Base-by-base conservation (phyloP, 2,888 invertebrate species). In the Dexiosoma caninum region DNA sequence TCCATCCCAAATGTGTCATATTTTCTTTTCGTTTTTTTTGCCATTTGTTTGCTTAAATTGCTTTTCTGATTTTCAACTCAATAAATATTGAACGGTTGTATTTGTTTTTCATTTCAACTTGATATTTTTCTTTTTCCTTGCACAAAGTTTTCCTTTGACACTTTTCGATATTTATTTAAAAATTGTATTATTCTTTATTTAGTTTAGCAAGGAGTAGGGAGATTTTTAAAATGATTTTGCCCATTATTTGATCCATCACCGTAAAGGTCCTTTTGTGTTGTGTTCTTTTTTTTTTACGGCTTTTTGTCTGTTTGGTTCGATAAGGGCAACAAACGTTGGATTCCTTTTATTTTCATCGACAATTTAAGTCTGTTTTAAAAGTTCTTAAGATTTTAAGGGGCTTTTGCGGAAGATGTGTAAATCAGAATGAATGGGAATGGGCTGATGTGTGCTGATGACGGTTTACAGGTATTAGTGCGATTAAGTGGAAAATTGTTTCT, bases 101-200 rank as follows among this genome's bases (percentile, higher is more conserved):
- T 74, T 64, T 66, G n/a, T 19, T 55, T 64, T 64, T 44, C 23
- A 44, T 55, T 42, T 19, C 35, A 14, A 1, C 19, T 46, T 57
- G n/a, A 57, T 21, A 40, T 57, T 44, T 49, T 74, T 23, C 49
- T 27, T 53, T 51, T 27, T 53, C n/a, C 10, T 60, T 55, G 21
- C 49, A 27, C 37, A 37, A 76, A 69, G 76, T 76, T 71, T 78
- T 81, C 57, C 62, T 76, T 64, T 57, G 72, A 62, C 77, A 77
- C 67, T 72, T 77, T 81, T 49, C 42, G 49, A 57, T 81, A 77
- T 81, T 77, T 81, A 77, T 77, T 76, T 49, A 59, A 44, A 72
- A 67, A 59, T 32, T 37, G 37, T 37, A 37, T 64, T 57, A 66
- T 53, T 27, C 3, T n/a, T 27, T 5, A 55, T 53, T 67, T 40